Conservation (phyloP, 2,888 invertebrate species). For the Drosophila anceps region DNA sequence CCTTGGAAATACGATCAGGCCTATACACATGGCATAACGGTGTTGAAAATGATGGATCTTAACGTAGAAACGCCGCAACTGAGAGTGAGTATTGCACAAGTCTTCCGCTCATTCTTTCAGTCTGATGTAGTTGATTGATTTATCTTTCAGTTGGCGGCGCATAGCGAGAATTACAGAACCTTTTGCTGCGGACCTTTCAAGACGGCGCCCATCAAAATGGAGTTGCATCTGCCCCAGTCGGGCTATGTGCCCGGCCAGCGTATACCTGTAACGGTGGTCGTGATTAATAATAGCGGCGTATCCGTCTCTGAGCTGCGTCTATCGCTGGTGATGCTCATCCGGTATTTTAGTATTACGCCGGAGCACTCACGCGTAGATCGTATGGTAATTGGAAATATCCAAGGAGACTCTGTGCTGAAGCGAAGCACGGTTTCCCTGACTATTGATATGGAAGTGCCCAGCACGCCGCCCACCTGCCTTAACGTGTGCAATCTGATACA, state of each 20-base stretch:
- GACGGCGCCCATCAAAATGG: conserved; percentile 80
- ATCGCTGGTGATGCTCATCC: conserved; percentile 77
- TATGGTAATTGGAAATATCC: conserved; percentile 68
- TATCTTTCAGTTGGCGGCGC: conserved; percentile 71
- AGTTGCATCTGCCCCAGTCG: conserved; percentile 79
- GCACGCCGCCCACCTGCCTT: conserved; percentile 83
- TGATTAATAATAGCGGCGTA: conserved; percentile 87
- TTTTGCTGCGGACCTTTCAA: conserved; percentile 83
- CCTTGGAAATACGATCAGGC: conserved; percentile 94
- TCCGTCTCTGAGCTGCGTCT: conserved; percentile 74
- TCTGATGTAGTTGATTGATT: not conserved
- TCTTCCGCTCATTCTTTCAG: too few relatives aligned
- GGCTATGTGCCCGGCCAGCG: conserved; percentile 84
- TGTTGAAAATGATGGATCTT: conserved; percentile 91
- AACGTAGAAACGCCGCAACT: conserved; percentile 87
- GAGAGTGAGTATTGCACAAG: conserved; percentile 50
- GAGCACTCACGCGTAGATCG: conserved; percentile 72
- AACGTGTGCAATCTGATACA: conserved; percentile 79
- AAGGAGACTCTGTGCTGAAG: conserved; percentile 73
- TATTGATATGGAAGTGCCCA: conserved; percentile 77
- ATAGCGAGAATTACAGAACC: conserved; percentile 76
- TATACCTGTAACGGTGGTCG: conserved; percentile 84
- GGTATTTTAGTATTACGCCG: conserved; percentile 70
- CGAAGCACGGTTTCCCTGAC: conserved; percentile 69
- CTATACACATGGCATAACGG: conserved; percentile 91